phyloP scores from a whole-genome alignment of 1,140 invertebrate genomes.

The Hylaeus volcanicus region DNA sequence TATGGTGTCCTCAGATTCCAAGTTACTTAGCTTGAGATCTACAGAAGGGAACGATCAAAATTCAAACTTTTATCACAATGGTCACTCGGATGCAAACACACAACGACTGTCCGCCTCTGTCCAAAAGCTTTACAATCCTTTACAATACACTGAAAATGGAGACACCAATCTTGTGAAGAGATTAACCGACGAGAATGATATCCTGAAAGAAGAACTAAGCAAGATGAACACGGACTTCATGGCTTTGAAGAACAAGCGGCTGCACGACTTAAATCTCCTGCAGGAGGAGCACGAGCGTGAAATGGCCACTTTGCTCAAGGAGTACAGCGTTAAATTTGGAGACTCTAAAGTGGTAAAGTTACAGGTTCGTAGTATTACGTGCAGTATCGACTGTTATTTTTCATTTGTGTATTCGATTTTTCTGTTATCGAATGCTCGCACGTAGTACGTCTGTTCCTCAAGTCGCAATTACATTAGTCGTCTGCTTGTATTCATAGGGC shows the following conservation, averaged over 20 bases:
- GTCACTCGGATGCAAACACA: conserved; percentile 75
- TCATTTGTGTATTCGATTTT: conserved; percentile 10
- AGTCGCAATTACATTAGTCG: background rate
- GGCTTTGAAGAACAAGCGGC: conserved; percentile 86
- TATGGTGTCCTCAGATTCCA: conserved; percentile 71
- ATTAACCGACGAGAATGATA: conserved; percentile 82
- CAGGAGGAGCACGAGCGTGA: conserved; percentile 90
- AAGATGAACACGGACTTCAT: conserved; percentile 85
- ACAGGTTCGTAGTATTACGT: conserved; percentile 70
- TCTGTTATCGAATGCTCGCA: conserved; percentile 3
- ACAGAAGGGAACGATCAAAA: conserved; percentile 75
- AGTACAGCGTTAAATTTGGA: conserved; percentile 77
- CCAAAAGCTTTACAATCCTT: conserved; percentile 78
- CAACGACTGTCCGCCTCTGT: conserved; percentile 78
- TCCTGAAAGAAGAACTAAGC: conserved; percentile 83
- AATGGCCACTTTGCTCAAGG: conserved; percentile 80
- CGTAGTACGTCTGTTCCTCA: background rate
- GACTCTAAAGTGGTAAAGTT: conserved; percentile 78
- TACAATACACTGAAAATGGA: conserved; percentile 79
- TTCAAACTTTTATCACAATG: conserved; percentile 77
- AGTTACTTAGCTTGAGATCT: conserved; percentile 66
- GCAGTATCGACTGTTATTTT: conserved; percentile 15
- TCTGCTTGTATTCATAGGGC: conserved; percentile 61
- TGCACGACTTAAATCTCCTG: conserved; percentile 88
- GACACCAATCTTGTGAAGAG: conserved; percentile 78